Base-by-base conservation (phyloP, 37 sponge, comb jelly and placozoan genomes). In the Eunapius fragilis region DNA sequence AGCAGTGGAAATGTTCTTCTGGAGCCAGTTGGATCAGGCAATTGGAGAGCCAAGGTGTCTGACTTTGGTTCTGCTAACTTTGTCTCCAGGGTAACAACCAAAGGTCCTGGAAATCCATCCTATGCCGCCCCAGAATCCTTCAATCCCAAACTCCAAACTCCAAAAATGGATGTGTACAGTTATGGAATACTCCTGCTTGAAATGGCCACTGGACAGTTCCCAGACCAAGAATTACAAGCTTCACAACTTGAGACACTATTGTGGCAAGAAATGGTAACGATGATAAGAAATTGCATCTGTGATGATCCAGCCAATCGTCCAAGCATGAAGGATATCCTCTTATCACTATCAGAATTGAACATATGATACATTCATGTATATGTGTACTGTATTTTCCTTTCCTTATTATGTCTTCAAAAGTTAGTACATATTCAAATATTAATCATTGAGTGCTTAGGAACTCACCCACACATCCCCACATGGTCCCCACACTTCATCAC, bases 121-220 rank as follows among this genome's bases (percentile, higher is more conserved):
- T 92, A 92, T 74, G 89, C 83, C 71, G 89, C 93, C 31, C 93
- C 93, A n/a, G n/a, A n/a, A n/a, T n/a, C n/a, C n/a, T n/a, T 24
- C 71, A 67, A 68, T 58, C 75, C 82, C 22, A 75, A 71, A n/a
- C 79, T 25, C 31, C 93, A 92, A n/a, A 75, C 77, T 17, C 84
- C 90, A 25, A 89, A 89, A 37, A 88, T 93, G 84, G 94, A 93
- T 69, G 89, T 88, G 30, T 92, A 72, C 84, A 92, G 93, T 41
- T 85, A 82, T 78, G 93, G 93, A 0, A 77, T 92, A 3, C 85
- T 92, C 36, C 78, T 86, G 74, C 30, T 89, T 24, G 93, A 92
- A 80, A 84, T 92, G 86, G 76, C 78, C 50, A 26, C 80, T 49
- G 76, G 82, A 12, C 34, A 80, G 30, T 73, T 87, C 23, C 85